Percentiles rank a stretch among this genome's conserved stretches.
These are phyloP conservation scores for Drosophila siamana DNA, from an alignment of 2,888 invertebrate species.

Conservation along the genomic window DNA sequence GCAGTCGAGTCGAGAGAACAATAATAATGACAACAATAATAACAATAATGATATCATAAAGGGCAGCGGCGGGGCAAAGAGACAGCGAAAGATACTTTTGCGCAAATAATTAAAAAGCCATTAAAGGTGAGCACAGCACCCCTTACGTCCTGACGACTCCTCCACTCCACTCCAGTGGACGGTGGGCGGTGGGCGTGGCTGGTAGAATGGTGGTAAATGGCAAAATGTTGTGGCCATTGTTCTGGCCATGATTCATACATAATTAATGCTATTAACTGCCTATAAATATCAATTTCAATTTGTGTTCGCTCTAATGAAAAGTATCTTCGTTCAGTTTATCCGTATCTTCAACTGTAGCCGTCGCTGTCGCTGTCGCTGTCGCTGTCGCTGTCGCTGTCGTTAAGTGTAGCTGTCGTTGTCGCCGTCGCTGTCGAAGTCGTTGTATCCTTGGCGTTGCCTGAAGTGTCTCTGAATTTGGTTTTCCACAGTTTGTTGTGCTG, in stretches of 20 bases:
- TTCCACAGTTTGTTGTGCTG: slow-evolving; percentile 32
- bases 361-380: slow-evolving; percentile 8
- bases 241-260: slow-evolving; percentile 35
- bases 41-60: slow-evolving; percentile 24
- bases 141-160: no score
- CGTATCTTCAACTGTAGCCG: slow-evolving; percentile 12
- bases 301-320: slow-evolving; percentile 20
- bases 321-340: slow-evolving; percentile 26
- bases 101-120: slow-evolving; percentile 61
- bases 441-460: slow-evolving; percentile 13
- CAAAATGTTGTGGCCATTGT: slow-evolving; percentile 7
- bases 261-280: slow-evolving; percentile 59
- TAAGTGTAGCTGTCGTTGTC: slow-evolving; percentile 5
- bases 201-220: not conserved
- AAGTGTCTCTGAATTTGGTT: slow-evolving; percentile 54
- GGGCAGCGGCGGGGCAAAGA: not conserved
- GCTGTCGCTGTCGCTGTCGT: slow-evolving; percentile 14
- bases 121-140: slow-evolving; percentile 32
- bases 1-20: not conserved
- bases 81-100: slow-evolving; percentile 40
- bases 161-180: not conserved
- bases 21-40: slow-evolving; percentile 14
- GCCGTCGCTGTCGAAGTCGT: slow-evolving; percentile 9
- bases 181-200: not conserved
- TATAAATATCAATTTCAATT: slow-evolving; percentile 53